These are phyloP conservation scores for Galeopsomyia nigrocyanea DNA, from an alignment of 2,888 invertebrate genomes.

Conservation along the genomic window DNA sequence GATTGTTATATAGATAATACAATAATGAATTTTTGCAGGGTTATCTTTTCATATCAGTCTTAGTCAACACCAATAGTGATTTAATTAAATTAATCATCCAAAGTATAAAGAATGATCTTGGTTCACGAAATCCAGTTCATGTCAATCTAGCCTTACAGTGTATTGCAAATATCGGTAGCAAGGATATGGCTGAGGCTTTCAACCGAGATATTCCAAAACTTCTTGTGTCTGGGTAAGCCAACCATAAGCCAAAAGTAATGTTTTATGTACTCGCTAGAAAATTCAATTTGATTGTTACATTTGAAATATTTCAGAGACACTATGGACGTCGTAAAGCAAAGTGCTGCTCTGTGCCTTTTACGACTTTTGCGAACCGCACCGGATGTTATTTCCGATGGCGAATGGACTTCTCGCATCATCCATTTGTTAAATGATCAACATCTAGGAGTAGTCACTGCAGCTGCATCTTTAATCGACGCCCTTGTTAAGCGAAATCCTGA, in stretches of 20 bases:
- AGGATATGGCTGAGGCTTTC: conserved; percentile 99
- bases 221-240: conserved; percentile 90
- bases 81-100: conserved; percentile 99
- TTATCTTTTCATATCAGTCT: conserved; percentile 98
- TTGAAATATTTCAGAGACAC: conserved; percentile 80
- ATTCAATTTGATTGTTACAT: background rate
- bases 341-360: conserved; percentile 96
- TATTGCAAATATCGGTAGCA: conserved; percentile 99
- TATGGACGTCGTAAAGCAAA: conserved; percentile 99
- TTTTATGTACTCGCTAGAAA: conserved; percentile 1
- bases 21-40: conserved; percentile 76
- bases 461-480: conserved; percentile 97
- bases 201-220: conserved; percentile 98
- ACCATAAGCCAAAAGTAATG: background rate
- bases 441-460: conserved; percentile 99
- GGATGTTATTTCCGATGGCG: conserved; percentile 96
- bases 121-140: conserved; percentile 96
- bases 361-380: conserved; percentile 94
- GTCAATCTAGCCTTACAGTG: conserved; percentile 99
- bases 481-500: conserved; percentile 99
- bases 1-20: conserved; percentile 15
- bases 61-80: conserved; percentile 99
- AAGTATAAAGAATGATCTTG: conserved; percentile 98
- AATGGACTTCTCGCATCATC: conserved; percentile 99
- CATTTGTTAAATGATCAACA: conserved; percentile 99